Conservation (phyloP, 2,113 vertebrate genomes). For the Zingel zingel region DNA sequence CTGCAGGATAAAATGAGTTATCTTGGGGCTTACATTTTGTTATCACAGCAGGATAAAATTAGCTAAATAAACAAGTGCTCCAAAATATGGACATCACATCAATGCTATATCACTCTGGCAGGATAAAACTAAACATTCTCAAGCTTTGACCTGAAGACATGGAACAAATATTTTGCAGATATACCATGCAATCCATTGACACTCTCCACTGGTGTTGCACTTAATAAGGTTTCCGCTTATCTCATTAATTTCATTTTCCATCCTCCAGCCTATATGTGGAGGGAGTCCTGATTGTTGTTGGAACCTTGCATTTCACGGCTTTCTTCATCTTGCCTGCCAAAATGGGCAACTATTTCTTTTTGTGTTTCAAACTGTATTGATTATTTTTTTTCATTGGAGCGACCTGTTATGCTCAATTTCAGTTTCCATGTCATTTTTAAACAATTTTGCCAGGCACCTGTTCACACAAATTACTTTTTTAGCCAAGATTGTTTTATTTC, state of each 20-base stretch:
- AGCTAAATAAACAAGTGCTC: conserved; percentile 2
- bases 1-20: conserved; percentile 47
- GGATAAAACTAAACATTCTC: conserved; percentile 45
- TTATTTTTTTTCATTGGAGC: not conserved
- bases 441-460: conserved; percentile 36
- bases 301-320: conserved; percentile 17
- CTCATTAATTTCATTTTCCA: conserved; percentile 48
- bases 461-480: conserved; percentile 33
- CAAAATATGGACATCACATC: conserved; percentile 24
- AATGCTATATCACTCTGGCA: conserved; percentile 19
- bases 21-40: conserved; percentile 21
- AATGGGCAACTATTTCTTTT: conserved; percentile 4
- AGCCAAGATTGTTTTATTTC: conserved; percentile 7
- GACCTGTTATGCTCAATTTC: conserved; percentile 34
- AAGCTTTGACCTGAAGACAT: conserved; percentile 33
- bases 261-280: conserved; percentile 27
- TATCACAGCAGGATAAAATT: conserved; percentile 27
- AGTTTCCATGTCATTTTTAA: conserved; percentile 27
- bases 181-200: conserved; percentile 35
- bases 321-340: not conserved
- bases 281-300: conserved; percentile 12
- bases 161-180: conserved; percentile 43
- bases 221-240: conserved; percentile 60
- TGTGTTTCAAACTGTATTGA: not conserved
- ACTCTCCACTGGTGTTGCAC: conserved; percentile 38